These are phyloP conservation scores for Axis porcinus DNA, from an alignment of 2,113 vertebrate genomes.

Conservation along the genomic window DNA sequence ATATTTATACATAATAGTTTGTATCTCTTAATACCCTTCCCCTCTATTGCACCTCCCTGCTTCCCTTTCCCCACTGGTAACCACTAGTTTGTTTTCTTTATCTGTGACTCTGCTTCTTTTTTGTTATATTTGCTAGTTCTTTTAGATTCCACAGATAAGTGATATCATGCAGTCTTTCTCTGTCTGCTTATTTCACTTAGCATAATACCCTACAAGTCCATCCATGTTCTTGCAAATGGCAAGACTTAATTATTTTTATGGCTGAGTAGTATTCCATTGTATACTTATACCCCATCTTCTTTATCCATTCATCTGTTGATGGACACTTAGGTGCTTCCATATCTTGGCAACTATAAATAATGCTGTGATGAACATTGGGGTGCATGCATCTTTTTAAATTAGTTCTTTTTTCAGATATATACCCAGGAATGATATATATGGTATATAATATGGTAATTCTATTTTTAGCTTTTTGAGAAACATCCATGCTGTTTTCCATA, in stretches of 20 bases:
- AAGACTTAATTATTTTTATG: not conserved
- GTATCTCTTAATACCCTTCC: too few species aligned
- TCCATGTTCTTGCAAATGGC: not conserved
- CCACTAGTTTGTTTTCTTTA: not conserved
- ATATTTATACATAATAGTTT: not conserved
- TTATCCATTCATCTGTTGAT: not conserved
- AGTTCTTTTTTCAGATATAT: not conserved
- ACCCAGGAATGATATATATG: not conserved
- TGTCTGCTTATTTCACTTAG: not conserved
- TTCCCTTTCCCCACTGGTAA: not conserved
- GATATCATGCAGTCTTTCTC: not conserved
- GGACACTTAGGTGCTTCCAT: not conserved
- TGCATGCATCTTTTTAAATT: not conserved
- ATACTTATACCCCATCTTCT: not conserved
- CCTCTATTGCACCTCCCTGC: fast-evolving
- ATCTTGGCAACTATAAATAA: not conserved
- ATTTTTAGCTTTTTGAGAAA: not conserved
- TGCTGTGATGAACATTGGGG: not conserved
- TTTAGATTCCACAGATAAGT: not conserved
- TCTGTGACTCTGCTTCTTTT: not conserved
- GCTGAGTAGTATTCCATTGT: not conserved
- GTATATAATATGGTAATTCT: not conserved
- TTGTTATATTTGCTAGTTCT: not conserved
- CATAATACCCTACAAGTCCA: not conserved
- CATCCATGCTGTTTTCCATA: not conserved